Conservation (phyloP, 2,113 vertebrate species). For the Sterrhoptilus dennistouni region DNA sequence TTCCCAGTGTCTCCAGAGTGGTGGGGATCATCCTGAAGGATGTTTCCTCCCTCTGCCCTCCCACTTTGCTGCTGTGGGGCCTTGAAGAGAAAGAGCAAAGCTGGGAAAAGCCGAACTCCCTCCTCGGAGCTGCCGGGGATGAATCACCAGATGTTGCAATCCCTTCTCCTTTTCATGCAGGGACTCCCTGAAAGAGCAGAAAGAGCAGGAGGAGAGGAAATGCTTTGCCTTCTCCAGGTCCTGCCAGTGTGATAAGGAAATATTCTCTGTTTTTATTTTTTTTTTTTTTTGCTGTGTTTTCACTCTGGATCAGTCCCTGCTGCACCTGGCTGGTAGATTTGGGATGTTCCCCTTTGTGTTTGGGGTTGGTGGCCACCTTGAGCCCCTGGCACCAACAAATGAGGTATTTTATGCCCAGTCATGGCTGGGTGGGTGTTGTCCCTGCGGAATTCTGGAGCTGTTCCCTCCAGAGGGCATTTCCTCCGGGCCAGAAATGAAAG, state of each 20-base stretch:
- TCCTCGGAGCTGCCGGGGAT: rapidly evolving
- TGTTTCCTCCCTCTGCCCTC: neutral
- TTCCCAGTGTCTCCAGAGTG: rapidly evolving
- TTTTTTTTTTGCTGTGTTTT: rapidly evolving
- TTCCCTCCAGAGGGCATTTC: neutral
- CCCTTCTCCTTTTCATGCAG: neutral
- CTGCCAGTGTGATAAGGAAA: neutral
- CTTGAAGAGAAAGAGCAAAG: neutral
- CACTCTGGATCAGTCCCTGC: neutral
- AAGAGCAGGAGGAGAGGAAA: neutral
- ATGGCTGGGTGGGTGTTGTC: neutral
- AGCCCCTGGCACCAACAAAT: rapidly evolving
- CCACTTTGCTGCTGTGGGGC: neutral
- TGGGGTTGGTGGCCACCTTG: neutral
- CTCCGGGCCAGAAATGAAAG: constrained; percentile 4
- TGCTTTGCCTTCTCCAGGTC: neutral
- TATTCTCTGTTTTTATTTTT: neutral
- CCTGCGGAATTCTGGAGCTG: rapidly evolving
- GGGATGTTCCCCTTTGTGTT: neutral
- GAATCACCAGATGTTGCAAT: neutral
- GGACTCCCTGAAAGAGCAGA: neutral
- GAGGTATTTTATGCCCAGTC: neutral
- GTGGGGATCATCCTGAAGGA: neutral
- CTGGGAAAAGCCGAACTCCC: rapidly evolving
- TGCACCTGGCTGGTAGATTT: rapidly evolving